Conservation (phyloP, 2,888 invertebrate genomes). For the Cabera pusaria region DNA sequence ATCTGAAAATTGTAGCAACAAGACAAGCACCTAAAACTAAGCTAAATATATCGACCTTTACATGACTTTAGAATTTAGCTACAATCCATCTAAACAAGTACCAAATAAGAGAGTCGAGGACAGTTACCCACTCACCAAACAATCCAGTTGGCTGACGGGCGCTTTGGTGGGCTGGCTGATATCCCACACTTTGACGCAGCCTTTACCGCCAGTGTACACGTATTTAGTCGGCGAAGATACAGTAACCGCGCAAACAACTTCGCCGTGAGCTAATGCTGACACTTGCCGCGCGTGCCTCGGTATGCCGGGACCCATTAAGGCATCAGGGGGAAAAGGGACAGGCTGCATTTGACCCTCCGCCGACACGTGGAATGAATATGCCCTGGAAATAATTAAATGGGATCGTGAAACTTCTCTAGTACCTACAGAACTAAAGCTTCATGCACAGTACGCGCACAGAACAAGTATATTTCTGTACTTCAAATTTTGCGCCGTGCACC, state of each 20-base stretch:
- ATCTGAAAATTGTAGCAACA: no score
- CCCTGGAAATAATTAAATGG: slow-evolving; percentile 86
- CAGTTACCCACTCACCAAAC: slow-evolving; percentile 88
- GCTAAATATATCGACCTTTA: no score
- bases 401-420: no score
- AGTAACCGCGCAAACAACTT: slow-evolving; percentile 98
- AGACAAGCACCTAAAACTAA: no score
- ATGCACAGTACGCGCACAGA: no score
- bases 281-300: slow-evolving; percentile 96
- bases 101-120: slow-evolving; percentile 47
- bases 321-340: slow-evolving; percentile 97
- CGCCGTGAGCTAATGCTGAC: slow-evolving; percentile 96
- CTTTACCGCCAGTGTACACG: slow-evolving; percentile 98
- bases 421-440: no score
- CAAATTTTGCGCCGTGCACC: no score
- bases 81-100: no score
- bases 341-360: slow-evolving; percentile 95
- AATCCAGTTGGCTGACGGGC: slow-evolving; percentile 96
- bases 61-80: no score
- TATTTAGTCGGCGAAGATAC: slow-evolving; percentile 96
- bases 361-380: slow-evolving; percentile 97
- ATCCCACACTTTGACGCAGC: slow-evolving; percentile 99
- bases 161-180: slow-evolving; percentile 95
- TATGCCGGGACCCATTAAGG: slow-evolving; percentile 95
- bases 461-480: no score